Evolutionary conservation across 2,797 vertebrate species (phyloP).

Genomic region (Amphiprion clarkii): DNA sequence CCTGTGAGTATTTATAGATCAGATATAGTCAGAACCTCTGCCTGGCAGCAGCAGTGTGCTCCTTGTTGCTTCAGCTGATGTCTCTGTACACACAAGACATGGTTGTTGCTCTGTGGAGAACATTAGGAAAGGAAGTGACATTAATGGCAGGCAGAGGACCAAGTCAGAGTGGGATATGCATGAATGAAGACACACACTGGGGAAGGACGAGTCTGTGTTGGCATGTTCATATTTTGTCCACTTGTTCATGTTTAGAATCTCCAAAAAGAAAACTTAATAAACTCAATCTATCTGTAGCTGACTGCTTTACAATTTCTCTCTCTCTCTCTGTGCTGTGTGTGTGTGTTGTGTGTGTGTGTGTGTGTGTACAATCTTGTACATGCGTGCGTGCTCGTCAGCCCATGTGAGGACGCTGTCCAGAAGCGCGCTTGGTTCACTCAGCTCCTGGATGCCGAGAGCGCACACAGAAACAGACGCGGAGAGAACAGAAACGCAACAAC

Average conservation of each 20-base stretch:
- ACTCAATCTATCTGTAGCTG: background rate
- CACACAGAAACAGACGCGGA: slow-evolving; percentile 47
- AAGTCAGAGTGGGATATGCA: slow-evolving; percentile 11
- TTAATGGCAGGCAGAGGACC: slow-evolving; percentile 36
- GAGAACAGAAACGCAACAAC: slow-evolving; percentile 21
- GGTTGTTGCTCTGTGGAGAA: slow-evolving; percentile 57
- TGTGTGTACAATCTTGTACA: slow-evolving; percentile 3
- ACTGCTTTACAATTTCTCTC: background rate
- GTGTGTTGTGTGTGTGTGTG: slow-evolving; percentile 1
- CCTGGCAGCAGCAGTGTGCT: slow-evolving; percentile 71
- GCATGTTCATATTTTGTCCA: slow-evolving; percentile 10
- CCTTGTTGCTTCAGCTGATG: slow-evolving; percentile 67
- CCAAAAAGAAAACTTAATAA: background rate
- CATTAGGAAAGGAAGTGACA: slow-evolving; percentile 50
- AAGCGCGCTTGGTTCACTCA: slow-evolving; percentile 67
- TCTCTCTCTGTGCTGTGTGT: no score
- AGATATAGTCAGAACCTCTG: slow-evolving; percentile 77
- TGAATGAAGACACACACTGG: slow-evolving; percentile 35
- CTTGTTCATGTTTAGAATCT: slow-evolving; percentile 5
- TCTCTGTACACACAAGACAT: slow-evolving; percentile 62
- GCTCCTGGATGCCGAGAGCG: slow-evolving; percentile 71
- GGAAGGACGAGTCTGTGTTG: no score
- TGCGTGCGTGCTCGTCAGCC: slow-evolving; percentile 38
- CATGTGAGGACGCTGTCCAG: slow-evolving; percentile 37
- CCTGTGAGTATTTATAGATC: slow-evolving; percentile 81